Base-by-base conservation (phyloP, 1,140 invertebrate genomes). In the Argopecten irradians region DNA sequence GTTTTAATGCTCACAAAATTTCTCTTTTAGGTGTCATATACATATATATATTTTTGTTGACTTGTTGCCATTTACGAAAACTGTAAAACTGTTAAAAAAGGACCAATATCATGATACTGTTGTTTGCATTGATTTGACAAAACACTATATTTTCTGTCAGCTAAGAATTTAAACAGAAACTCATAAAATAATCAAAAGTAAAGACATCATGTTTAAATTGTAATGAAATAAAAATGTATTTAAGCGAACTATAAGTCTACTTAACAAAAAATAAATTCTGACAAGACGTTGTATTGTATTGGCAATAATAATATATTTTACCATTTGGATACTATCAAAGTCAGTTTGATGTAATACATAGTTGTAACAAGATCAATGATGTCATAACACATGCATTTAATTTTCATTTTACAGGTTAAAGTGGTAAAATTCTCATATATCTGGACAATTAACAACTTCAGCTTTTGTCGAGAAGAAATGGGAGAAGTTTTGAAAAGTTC, bases 381-480 rank as follows among this genome's bases (percentile, higher is more conserved):
- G 13, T 32, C 13, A 14, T 55, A 19, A 86, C 34, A 39, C 13
- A n/a, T n/a, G n/a, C n/a, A n/a, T 39, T 39, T 39, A 8, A 39
- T 41, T 83, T 71, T 84, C 35, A 33, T 90, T 84, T 92, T 91
- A 39, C 97, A 99, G 98, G 98, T 99, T 93, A 99, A 99, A 97
- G 99, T 99, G 96, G 98, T 99, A 89, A 99, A 99, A 96, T 99
- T 99, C 97, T 99, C 98, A 96, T 99, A 99, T 96, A 99, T 99
- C 98, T 99, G 99, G 99, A 99, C 99, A 94, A 99, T 99, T 96
- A 99, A 99, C 96, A 99, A 99, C 97, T 99, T 99, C 96, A 99
- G 98, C 96, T 99, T 99, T 96, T 96, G 95, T 92, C 91, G 95
- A 91, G 99, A 99, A 96, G 99, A 99, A 96, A 99, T 99, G 99